Evolutionary conservation across 2,113 vertebrate genomes (phyloP).

Genomic region (Hyperoodon ampullatus): DNA sequence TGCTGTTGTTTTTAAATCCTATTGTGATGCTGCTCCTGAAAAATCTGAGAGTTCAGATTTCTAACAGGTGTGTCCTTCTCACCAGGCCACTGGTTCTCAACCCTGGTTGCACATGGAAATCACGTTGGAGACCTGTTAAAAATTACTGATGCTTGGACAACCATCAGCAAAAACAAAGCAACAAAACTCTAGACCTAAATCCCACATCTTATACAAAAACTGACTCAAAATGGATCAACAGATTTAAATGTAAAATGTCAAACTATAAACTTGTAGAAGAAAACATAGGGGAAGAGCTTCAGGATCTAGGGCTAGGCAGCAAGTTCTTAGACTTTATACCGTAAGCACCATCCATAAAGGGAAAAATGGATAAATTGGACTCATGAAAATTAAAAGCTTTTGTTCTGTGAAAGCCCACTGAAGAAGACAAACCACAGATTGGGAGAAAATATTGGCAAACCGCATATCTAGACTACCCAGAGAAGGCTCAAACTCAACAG

Average conservation of each 20-base stretch:
- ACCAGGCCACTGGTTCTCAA: neutral
- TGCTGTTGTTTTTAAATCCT: neutral
- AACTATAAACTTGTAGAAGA: slow-evolving; percentile 20
- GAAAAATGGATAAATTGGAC: neutral
- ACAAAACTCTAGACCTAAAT: neutral
- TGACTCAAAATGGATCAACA: neutral
- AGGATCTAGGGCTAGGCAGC: neutral
- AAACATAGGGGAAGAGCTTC: neutral
- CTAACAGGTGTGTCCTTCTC: neutral
- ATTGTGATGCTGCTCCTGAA: neutral
- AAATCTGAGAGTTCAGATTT: neutral
- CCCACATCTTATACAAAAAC: neutral
- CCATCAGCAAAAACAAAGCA: neutral
- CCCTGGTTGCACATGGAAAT: neutral
- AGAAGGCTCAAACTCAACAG: slow-evolving; percentile 7
- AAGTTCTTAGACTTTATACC: neutral
- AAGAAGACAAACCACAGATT: neutral
- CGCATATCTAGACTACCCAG: neutral
- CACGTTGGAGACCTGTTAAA: neutral
- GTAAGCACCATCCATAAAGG: neutral
- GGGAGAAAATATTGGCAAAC: neutral
- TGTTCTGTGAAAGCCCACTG: neutral
- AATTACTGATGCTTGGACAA: neutral
- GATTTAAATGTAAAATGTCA: neutral
- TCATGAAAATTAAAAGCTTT: neutral